phyloP scores from a whole-genome alignment of 2,797 vertebrate species.

The Acestrorhynchus altus region DNA sequence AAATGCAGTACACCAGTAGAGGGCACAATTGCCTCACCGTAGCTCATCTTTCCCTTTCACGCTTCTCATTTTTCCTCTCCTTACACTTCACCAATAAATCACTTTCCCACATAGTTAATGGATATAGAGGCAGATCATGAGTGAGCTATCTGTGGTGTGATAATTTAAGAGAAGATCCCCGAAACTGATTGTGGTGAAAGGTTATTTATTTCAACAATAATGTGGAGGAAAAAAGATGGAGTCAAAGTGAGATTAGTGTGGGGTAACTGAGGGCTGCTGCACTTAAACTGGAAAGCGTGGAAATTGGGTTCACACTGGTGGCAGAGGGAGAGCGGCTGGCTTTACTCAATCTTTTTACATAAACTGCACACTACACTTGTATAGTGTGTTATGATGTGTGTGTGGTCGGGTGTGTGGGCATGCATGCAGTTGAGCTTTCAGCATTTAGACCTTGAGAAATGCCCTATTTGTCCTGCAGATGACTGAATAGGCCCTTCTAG shows the following conservation, averaged over 20 bases:
- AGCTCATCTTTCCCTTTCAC: constrained; percentile 37
- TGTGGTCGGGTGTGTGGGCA: constrained; percentile 49
- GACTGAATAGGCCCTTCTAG: constrained; percentile 65
- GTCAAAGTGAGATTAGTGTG: constrained; percentile 80
- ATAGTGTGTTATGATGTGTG: constrained; percentile 62
- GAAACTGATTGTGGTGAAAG: constrained; percentile 84
- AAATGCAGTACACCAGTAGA: constrained; percentile 73
- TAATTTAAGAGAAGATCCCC: constrained; percentile 86
- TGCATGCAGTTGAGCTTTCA: constrained; percentile 63
- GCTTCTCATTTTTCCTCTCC: constrained; percentile 58
- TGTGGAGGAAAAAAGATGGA: constrained; percentile 76
- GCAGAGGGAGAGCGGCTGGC: constrained; percentile 78
- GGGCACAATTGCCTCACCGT: constrained; percentile 82
- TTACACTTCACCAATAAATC: constrained; percentile 82
- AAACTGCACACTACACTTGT: constrained; percentile 69
- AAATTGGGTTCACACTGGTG: constrained; percentile 84
- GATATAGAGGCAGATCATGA: constrained; percentile 85
- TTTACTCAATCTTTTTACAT: constrained; percentile 82
- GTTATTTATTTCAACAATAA: constrained; percentile 88
- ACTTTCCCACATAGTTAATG: constrained; percentile 83
- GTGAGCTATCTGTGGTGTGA: constrained; percentile 84
- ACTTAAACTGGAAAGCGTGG: constrained; percentile 78
- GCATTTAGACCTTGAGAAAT: constrained; percentile 79
- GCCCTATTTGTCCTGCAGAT: constrained; percentile 75
- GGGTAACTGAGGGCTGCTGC: constrained; percentile 74